Evolutionary conservation across 1,140 invertebrate species (phyloP), one percentile per base, ranked within the genome.

Genomic region (Dermatophagoides farinae): DNA sequence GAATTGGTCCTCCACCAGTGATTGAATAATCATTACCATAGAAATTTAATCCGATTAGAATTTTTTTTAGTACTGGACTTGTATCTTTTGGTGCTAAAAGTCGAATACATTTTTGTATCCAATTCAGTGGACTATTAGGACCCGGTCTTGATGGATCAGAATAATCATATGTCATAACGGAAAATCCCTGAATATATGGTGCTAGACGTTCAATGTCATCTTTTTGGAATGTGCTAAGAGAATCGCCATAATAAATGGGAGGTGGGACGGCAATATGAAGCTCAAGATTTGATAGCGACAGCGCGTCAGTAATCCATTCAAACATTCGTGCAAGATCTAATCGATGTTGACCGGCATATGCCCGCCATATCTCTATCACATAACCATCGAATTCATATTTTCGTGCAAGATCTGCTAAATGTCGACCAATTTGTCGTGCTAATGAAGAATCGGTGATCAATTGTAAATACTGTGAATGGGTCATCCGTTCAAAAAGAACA

Each of bases 101-200:
- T 68, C 85, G 79, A 4, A 95, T 76, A 68, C 86, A 88, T 44
- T 81, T 72, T 67, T 77, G 75, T n/a, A 85, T 75, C 88, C 90
- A 95, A 53, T 78, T 70, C 0, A 89, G 61, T 0, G 89, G 89
- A 65, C 86, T 83, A 74, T 93, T 95, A 6, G 89, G 87, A 60
- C 78, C 77, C 62, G 73, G 74, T 85, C 86, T 79, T 69, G 85
- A 80, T 12, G 83, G 74, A 73, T 73, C 85, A 25, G 88, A 91
- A 72, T 81, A 95, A 71, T 96, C 91, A 71, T 96, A 96, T 0
- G 88, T 93, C 88, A 93, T 92, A 0, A 96, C 75, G 44, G 87
- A 91, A 70, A 95, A 90, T 55, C 79, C 82, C 68, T 83, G 82
- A 1, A 95, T 77, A 71, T 82, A 74, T 37, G 82, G 77, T 65